These are phyloP conservation scores for Noctilio leporinus DNA, from an alignment of 2,113 vertebrate genomes.

Conservation along the genomic window DNA sequence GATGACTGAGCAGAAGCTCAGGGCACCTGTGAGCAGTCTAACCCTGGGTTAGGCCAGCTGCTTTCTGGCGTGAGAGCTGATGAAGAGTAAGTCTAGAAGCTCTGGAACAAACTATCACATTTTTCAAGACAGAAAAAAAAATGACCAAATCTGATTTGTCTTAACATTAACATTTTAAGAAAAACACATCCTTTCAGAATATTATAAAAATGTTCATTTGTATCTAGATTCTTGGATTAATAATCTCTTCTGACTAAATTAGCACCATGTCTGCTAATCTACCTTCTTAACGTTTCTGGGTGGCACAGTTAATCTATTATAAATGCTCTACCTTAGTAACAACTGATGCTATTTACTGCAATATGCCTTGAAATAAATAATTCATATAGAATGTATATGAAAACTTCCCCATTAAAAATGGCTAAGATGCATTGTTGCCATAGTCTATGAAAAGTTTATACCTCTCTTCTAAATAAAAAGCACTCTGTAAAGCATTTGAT, in stretches of 20 bases:
- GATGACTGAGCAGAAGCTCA: slow-evolving; percentile 41
- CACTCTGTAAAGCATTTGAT: slow-evolving; percentile 3
- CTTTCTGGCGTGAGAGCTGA: slow-evolving; percentile 49
- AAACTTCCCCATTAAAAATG: slow-evolving; percentile 29
- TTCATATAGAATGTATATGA: slow-evolving; percentile 11
- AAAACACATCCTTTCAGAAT: not conserved
- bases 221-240: not conserved
- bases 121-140: slow-evolving; percentile 23
- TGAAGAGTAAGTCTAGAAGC: slow-evolving; percentile 37
- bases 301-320: not conserved
- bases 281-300: not conserved
- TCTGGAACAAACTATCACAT: not conserved
- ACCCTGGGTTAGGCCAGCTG: slow-evolving; percentile 26
- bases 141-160: not conserved
- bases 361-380: slow-evolving; percentile 20
- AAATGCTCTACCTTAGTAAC: slow-evolving; percentile 28
- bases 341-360: not conserved
- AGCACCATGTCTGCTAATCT: not conserved
- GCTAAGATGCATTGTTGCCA: slow-evolving; percentile 3
- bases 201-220: not conserved
- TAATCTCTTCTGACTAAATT: not conserved
- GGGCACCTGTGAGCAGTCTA: slow-evolving; percentile 15
- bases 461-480: slow-evolving; percentile 43
- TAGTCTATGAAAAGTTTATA: slow-evolving; percentile 34
- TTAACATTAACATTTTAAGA: not conserved